phyloP scores from a whole-genome alignment of 2,888 invertebrate genomes.

The Dicyrtoma fusca region DNA sequence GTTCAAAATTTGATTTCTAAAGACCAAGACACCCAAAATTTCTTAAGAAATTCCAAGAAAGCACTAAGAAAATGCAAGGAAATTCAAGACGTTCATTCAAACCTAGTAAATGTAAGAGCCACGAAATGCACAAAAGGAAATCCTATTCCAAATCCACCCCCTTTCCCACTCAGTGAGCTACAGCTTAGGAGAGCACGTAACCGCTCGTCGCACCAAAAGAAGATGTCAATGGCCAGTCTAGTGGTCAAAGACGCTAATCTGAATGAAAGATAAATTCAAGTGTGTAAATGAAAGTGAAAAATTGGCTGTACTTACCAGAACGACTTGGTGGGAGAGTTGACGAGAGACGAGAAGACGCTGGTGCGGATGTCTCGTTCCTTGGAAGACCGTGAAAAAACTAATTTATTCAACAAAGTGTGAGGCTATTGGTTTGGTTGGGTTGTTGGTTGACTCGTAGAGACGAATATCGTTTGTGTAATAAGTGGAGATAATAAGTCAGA shows the following conservation, averaged over 20 bases:
- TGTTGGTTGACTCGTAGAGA: too few species aligned
- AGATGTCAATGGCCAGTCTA: background rate
- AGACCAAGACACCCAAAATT: background rate
- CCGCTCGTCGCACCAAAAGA: background rate
- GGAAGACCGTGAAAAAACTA: constrained; percentile 36
- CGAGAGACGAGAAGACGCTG: background rate
- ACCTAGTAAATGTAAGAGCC: background rate
- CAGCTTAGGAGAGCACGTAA: too few species aligned
- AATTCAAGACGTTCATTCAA: background rate
- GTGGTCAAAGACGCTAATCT: background rate
- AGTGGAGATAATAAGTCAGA: too few species aligned
- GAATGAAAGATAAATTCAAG: background rate
- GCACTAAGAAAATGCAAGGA: background rate
- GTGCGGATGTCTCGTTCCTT: constrained; percentile 15
- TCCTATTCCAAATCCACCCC: background rate
- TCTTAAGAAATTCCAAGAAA: background rate
- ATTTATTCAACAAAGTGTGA: constrained; percentile 24
- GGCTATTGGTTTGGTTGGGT: background rate
- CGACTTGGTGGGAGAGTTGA: constrained; percentile 11
- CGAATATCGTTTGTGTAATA: too few species aligned
- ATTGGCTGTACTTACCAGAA: background rate
- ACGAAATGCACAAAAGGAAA: background rate
- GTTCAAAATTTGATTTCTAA: background rate
- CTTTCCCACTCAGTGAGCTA: background rate
- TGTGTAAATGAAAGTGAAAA: background rate